Evolutionary conservation across 2,888 invertebrate species (phyloP).

Genomic region (Ceratothoa steindachneri): DNA sequence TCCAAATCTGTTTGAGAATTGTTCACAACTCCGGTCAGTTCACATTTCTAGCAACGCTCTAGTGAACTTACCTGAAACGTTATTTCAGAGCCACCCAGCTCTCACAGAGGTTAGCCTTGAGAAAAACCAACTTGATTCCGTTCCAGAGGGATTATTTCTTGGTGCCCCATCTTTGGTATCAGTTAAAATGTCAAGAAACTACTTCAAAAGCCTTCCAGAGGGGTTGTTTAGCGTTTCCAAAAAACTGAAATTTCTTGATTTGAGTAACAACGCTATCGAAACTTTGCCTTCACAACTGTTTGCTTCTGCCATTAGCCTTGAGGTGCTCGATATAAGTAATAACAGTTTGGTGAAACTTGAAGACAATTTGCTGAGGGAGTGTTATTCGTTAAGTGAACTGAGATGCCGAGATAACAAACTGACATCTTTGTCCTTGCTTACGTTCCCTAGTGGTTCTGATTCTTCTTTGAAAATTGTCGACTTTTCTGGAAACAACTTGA

Average conservation of each 20-base stretch:
- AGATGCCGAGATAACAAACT: constrained; percentile 5
- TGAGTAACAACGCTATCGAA: background rate
- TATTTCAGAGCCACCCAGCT: too few relatives aligned
- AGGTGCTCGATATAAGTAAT: background rate
- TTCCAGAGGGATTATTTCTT: constrained; percentile 58
- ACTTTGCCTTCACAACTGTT: background rate
- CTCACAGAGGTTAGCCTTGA: too few relatives aligned
- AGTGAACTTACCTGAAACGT: too few relatives aligned
- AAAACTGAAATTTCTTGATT: constrained; percentile 10
- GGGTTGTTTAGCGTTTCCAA: constrained; percentile 1
- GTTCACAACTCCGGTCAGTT: too few relatives aligned
- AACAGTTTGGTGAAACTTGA: constrained; percentile 2
- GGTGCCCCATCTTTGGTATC: constrained; percentile 57
- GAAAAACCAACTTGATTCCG: constrained; percentile 56
- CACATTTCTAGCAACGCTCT: too few relatives aligned
- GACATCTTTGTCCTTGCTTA: background rate
- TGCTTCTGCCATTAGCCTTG: background rate
- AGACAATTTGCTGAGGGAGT: background rate
- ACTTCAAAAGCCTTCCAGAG: background rate
- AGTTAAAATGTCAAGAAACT: constrained; percentile 59
- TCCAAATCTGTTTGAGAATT: too few relatives aligned
- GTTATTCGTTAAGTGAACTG: background rate
- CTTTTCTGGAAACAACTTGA: constrained; percentile 48
- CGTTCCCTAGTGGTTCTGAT: background rate
- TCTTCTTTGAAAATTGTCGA: constrained; percentile 25